Evolutionary conservation across 2,113 vertebrate species (phyloP).

Genomic region (Pandion haliaetus): DNA sequence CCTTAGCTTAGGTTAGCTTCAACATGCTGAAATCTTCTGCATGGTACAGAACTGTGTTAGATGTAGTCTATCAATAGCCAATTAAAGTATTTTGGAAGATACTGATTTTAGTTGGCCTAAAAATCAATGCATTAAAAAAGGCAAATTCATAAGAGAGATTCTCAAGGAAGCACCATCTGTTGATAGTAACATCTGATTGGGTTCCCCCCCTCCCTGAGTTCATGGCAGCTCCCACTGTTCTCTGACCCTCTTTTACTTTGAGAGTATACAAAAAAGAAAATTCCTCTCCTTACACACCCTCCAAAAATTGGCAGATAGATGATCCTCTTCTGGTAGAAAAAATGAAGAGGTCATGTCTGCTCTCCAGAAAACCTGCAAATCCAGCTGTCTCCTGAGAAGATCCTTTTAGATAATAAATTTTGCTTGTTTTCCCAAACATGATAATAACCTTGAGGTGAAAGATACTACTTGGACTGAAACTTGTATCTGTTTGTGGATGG

Average conservation of each 20-base stretch:
- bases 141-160: background rate
- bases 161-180: background rate
- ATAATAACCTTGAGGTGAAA: background rate
- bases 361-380: background rate
- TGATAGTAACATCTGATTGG: background rate
- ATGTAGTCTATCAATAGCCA: background rate
- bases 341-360: background rate
- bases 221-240: background rate
- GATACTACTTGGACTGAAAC: background rate
- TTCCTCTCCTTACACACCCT: constrained; percentile 38
- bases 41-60: background rate
- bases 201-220: background rate
- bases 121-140: background rate
- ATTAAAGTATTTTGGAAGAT: background rate
- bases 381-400: background rate
- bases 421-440: background rate
- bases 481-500: background rate
- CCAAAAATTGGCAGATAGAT: background rate
- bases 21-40: background rate
- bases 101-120: background rate
- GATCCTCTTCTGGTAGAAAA: background rate
- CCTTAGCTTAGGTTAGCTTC: background rate
- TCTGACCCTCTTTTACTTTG: background rate
- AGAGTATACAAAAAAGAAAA: background rate
- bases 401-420: background rate